phyloP scores from a whole-genome alignment of 2,113 vertebrate species.

The Indicator indicator region DNA sequence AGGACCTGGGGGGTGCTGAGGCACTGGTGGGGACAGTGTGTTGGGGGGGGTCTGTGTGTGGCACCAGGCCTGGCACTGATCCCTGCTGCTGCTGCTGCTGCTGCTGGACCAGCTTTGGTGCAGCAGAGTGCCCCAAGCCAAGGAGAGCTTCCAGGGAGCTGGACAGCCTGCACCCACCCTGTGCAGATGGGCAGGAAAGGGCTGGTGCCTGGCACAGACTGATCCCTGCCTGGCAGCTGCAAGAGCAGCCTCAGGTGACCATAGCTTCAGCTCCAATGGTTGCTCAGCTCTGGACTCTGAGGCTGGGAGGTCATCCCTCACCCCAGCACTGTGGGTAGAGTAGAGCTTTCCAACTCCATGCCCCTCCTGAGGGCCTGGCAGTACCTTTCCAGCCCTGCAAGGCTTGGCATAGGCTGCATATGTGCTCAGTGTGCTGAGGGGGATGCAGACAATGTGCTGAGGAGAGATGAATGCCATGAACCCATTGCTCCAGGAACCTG shows the following conservation, averaged over 20 bases:
- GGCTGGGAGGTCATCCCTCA: neutral
- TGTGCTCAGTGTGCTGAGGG: neutral
- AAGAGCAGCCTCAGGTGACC: neutral
- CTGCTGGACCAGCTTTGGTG: neutral
- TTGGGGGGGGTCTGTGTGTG: neutral
- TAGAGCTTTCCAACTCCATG: neutral
- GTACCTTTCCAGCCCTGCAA: neutral
- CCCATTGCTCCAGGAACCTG: neutral
- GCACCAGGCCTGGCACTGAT: neutral
- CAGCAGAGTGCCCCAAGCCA: neutral
- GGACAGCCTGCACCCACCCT: fast-evolving
- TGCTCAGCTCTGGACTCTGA: neutral
- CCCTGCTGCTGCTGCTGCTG: neutral
- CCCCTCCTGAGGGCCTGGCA: neutral
- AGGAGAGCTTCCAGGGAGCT: neutral
- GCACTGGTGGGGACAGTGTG: neutral
- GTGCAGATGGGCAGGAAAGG: neutral
- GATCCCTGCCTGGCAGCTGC: neutral
- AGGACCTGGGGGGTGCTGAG: neutral
- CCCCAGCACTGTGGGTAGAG: neutral
- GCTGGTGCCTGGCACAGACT: neutral
- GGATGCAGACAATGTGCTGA: neutral
- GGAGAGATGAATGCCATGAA: neutral
- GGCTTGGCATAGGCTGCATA: neutral
- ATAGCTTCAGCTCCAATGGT: neutral